Base-by-base conservation (phyloP, 2,797 vertebrate genomes). In the Cetoscarus ocellatus region DNA sequence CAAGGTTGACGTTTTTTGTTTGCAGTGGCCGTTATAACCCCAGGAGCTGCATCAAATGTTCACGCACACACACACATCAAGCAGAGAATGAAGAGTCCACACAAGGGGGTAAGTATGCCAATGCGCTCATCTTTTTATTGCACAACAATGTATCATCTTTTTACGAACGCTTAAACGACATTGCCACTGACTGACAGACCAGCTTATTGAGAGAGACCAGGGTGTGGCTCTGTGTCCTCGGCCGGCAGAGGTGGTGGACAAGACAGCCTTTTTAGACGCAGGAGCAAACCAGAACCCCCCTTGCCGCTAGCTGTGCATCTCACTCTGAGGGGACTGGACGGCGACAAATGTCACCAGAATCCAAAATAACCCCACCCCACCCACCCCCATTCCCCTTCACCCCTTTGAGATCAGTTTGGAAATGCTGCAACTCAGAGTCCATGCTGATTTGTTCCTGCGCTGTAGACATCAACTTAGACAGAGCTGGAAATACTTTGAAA, bases 81-180 rank as follows among this genome's bases (percentile, higher is more conserved):
- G 13, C 17, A 51, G 70, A 69, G 43, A 86, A 90, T 84, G 78
- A 86, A 51, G 80, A 86, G 81, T 79, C 82, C 78, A 84, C 77
- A 89, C 87, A 70, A 59, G 40, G 71, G n/a, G 56, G 52, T 87
- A 85, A 90, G 77, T 94, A 93, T 94, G 92, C 92, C 94, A 94
- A 93, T 93, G 92, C 91, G 90, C 91, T 94, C 88, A 87, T 88
- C 86, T 93, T 94, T 95, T 95, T 94, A 95, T 95, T 95, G 94
- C 94, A 94, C 94, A 95, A 94, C 92, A 94, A 94, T 88, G 91
- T 92, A 91, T 93, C 79, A 86, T 94, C 91, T 93, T 92, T 91
- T 94, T 87, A 94, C 87, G 91, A 93, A 93, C 82, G 92, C 91
- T 92, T 91, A 87, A 93, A 94, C 92, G 91, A 95, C 93, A 93